These are phyloP conservation scores for Apocrypta bakeri DNA, from an alignment of 1,140 invertebrate genomes.

Conservation along the genomic window DNA sequence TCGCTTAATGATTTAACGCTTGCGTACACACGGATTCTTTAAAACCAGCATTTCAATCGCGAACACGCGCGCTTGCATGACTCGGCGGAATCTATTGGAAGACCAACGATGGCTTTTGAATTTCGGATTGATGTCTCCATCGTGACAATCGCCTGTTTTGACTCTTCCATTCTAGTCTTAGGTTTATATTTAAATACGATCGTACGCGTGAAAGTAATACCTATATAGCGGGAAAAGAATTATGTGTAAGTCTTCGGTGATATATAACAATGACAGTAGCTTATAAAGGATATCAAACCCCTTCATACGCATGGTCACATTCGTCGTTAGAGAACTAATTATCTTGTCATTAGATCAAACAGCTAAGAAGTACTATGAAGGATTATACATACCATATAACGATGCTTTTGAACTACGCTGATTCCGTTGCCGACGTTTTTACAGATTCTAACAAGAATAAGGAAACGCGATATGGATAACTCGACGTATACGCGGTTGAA, in stretches of 20 bases:
- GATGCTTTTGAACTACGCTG: constrained; percentile 58
- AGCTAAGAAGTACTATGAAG: constrained; percentile 23
- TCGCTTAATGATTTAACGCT: constrained; percentile 24
- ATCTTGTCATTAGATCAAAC: constrained; percentile 58
- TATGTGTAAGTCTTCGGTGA: too few species aligned
- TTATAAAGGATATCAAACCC: not conserved
- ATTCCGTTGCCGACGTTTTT: constrained; percentile 59
- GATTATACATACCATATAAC: constrained; percentile 54
- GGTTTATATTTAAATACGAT: too few species aligned
- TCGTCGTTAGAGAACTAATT: constrained; percentile 62
- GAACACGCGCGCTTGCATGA: constrained; percentile 34
- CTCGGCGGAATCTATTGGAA: constrained; percentile 12
- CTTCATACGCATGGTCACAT: constrained; percentile 21
- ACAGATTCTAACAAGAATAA: constrained; percentile 55
- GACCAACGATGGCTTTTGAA: not conserved
- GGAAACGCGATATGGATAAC: constrained; percentile 56
- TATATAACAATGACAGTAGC: too few species aligned
- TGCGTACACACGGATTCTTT: constrained; percentile 33
- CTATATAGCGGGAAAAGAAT: too few species aligned
- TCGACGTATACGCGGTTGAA: constrained; percentile 26
- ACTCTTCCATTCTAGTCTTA: not conserved
- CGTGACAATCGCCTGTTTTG: constrained; percentile 7
- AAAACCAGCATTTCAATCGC: constrained; percentile 22
- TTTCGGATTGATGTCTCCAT: constrained; percentile 7
- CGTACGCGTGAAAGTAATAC: too few species aligned